Evolutionary conservation across 1,140 invertebrate species (phyloP), one percentile per base, ranked within the genome.

Genomic region (Sitobion miscanthi): DNA sequence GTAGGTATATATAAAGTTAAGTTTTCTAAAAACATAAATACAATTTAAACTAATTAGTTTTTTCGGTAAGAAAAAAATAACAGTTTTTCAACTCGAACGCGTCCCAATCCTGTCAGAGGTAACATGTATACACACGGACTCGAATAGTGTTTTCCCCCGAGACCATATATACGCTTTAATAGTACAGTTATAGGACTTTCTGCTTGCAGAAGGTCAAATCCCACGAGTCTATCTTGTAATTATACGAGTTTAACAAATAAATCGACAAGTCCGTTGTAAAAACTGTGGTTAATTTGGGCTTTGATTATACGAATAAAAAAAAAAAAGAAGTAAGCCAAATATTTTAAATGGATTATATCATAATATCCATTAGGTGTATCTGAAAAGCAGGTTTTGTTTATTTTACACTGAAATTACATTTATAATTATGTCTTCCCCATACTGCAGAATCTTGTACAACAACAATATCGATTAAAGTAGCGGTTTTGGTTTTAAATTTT

Each of bases 231-330:
- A 42, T 30, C 42, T 30, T 47, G 57, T 91, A 91, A 91, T 91
- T 91, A 91, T 42, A 47, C 17, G 45, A 91, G 54, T 91, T 91
- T 23, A 77, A 69, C 62, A 45, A 91, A 91, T 91, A 91, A 91
- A 91, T 91, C 57, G 90, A 77, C 89, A 42, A 38, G 38, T 21
- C 1, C 5, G 5, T 38, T 57, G 21, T 23, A 89, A 54, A 54
- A 89, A 25, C 21, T 57, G 23, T 35, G 62, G 62, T 89, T 57
- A 35, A 42, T 89, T 57, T 9, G 88, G 4, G 52, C 57, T 89
- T 17, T 25, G 20, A 57, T 89, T 89, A 38, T 52, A 52, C 2
- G 49, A 35, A 9, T 42, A 86, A 45, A 86, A 86, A 47, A 20
- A 45, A 11, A 86, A 86, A 47, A 47, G 3, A 86, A 30, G 3